Evolutionary conservation across 2,113 vertebrate genomes (phyloP), one percentile per base, ranked within the genome.

Genomic region (Phylloscopus whistleri): DNA sequence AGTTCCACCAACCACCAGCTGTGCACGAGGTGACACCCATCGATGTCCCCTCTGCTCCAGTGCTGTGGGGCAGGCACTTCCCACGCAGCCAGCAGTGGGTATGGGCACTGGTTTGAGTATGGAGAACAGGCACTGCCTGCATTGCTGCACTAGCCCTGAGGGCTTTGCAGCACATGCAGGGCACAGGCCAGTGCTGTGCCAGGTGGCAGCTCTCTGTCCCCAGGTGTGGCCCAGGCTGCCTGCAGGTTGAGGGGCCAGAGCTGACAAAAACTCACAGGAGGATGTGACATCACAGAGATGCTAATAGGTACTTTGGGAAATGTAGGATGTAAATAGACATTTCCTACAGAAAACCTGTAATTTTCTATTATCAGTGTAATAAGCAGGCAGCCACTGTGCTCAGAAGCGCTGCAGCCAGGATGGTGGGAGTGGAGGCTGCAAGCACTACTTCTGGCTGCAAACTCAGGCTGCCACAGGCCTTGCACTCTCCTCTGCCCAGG

Each of bases 321-420:
- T 56, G 93, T 49, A 96, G 92, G 87, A 94, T 80, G 97, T 96
- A 97, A 96, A 95, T 15, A 97, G 95, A 89, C 73, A 95, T 96
- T 96, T 96, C 89, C 82, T 93, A 85, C 56, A 52, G 89, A 86
- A 96, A 96, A 89, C 96, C 93, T 87, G 68, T 89, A 96, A 97
- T 96, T 96, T 97, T 97, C 95, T 95, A 87, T 97, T 95, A 96
- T 96, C 95, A 93, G 82, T 1, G 30, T 95, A 97, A 96, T 96
- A 95, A 95, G 96, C 89, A 97, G 87, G 92, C 93, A 91, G 92
- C 62, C 1, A n/a, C 87, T 68, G 91, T 1, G 6, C 64, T 89
- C 82, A 58, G 74, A 89, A 68, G 84, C 9, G 1, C 91, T 87
- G 94, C 75, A n/a, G 87, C 53, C 35, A n/a, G 81, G 52, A 59